Evolutionary conservation across 2,113 vertebrate genomes (phyloP), one percentile per base, ranked within the genome.

Genomic region (Eudyptes chrysolophus): DNA sequence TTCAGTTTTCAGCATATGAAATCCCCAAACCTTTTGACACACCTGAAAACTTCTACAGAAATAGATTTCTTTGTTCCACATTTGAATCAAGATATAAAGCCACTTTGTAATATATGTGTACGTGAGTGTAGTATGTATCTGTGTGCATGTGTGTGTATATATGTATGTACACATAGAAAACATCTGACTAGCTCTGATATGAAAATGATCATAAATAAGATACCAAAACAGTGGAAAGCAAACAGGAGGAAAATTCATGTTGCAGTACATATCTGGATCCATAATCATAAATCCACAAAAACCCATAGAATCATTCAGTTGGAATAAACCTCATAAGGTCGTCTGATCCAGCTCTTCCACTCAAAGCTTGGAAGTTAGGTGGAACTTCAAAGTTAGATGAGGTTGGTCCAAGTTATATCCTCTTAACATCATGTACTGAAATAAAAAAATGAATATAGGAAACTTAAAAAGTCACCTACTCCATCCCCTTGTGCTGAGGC

Each of bases 91-190:
- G 30, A 48, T 16, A n/a, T 24, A 83, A 88, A 80, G 2, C 2
- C 8, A 60, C 29, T 51, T 69, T 30, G 2, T 44, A 34, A 42
- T 20, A 34, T 16, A 29, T 5, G 3, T 25, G 4, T 34, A 34
- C 0, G 0, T 52, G 18, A 60, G 13, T 52, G 13, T 51, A 21
- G 5, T 40, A 7, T 54, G 27, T 19, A 38, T 68, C 25, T 80
- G 9, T 57, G 20, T 21, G n/a, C 26, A 55, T 14, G 9, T 13
- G 12, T 48, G 20, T 57, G 7, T 20, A 27, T 24, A 30, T 24
- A 27, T 9, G 30, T 22, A 26, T 12, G 12, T 48, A 26, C 3
- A 24, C 10, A 30, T 4, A 87, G 14, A 62, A 89, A 92, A 51
- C 13, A n/a, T 12, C 30, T 81, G 30, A 66, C 13, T 46, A 65